Conservation (phyloP, 1,140 invertebrate species). For the Drosophila mayri region DNA sequence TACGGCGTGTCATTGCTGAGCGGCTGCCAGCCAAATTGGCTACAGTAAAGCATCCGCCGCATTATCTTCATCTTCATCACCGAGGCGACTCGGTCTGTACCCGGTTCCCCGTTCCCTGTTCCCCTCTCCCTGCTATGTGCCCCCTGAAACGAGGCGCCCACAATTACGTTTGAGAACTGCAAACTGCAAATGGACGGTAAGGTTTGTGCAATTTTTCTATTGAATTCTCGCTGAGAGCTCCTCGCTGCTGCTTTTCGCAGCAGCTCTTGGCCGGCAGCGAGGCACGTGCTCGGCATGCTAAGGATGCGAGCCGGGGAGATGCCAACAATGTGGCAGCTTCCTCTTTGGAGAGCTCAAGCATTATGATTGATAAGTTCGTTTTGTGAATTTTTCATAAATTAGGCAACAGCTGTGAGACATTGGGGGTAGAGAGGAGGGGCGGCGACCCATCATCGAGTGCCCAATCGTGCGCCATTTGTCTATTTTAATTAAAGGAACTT, state of each 20-base stretch:
- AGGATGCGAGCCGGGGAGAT: slow-evolving; percentile 28
- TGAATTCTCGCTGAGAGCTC: slow-evolving; percentile 65
- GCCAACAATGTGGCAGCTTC: slow-evolving; percentile 59
- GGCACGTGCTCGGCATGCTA: slow-evolving; percentile 72
- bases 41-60: slow-evolving; percentile 77
- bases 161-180: slow-evolving; percentile 75
- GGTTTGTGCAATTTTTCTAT: slow-evolving; percentile 73
- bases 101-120: neutral
- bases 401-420: slow-evolving; percentile 63
- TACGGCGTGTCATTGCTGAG: slow-evolving; percentile 78
- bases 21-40: slow-evolving; percentile 80
- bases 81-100: slow-evolving; percentile 8
- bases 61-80: slow-evolving; percentile 81
- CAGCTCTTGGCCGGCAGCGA: slow-evolving; percentile 50
- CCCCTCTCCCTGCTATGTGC: neutral
- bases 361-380: slow-evolving; percentile 83
- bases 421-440: neutral
- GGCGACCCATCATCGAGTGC: slow-evolving; percentile 62
- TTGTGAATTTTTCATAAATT: slow-evolving; percentile 83
- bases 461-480: slow-evolving; percentile 82
- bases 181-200: slow-evolving; percentile 64
- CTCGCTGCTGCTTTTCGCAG: slow-evolving; percentile 5
- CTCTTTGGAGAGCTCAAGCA: slow-evolving; percentile 49
- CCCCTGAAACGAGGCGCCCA: slow-evolving; percentile 60
- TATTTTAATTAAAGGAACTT: slow-evolving; percentile 79